Conservation (phyloP, 2,888 invertebrate genomes). For the Drosophila formosana region DNA sequence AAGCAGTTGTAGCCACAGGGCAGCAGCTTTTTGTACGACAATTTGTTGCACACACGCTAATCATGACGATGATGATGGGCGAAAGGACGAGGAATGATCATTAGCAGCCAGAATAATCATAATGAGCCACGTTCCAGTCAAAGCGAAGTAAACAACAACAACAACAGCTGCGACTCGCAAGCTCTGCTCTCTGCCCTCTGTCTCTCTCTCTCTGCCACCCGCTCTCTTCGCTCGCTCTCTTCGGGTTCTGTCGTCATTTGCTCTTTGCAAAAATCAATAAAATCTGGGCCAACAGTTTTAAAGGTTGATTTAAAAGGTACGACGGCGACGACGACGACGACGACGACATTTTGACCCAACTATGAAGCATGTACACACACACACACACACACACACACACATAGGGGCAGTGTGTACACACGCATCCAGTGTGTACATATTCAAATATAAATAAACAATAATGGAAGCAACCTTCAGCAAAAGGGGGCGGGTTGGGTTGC, state of each 20-base stretch:
- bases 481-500: not conserved
- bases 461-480: slow-evolving; percentile 39
- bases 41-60: slow-evolving; percentile 46
- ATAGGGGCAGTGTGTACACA: slow-evolving; percentile 1
- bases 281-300: slow-evolving; percentile 83
- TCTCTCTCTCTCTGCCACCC: slow-evolving; percentile 16
- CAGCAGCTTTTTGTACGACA: slow-evolving; percentile 25
- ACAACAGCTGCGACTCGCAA: slow-evolving; percentile 43
- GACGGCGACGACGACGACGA: slow-evolving; percentile 27
- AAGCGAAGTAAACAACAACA: slow-evolving; percentile 56
- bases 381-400: slow-evolving; percentile 3
- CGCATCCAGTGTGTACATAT: slow-evolving; percentile 3
- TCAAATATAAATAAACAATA: slow-evolving; percentile 47
- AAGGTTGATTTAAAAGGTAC: slow-evolving; percentile 73
- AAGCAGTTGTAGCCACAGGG: not conserved
- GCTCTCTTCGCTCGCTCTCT: slow-evolving; percentile 40
- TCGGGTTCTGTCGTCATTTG: slow-evolving; percentile 30
- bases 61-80: slow-evolving; percentile 5
- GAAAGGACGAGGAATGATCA: not conserved
- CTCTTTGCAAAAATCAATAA: slow-evolving; percentile 82
- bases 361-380: slow-evolving; percentile 21
- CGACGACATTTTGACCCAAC: slow-evolving; percentile 52
- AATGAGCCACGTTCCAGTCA: slow-evolving; percentile 46
- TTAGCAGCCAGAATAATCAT: not conserved
- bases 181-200: slow-evolving; percentile 14